These are phyloP conservation scores for Diabrotica balteata DNA, from an alignment of 2,888 invertebrate genomes.

Conservation along the genomic window DNA sequence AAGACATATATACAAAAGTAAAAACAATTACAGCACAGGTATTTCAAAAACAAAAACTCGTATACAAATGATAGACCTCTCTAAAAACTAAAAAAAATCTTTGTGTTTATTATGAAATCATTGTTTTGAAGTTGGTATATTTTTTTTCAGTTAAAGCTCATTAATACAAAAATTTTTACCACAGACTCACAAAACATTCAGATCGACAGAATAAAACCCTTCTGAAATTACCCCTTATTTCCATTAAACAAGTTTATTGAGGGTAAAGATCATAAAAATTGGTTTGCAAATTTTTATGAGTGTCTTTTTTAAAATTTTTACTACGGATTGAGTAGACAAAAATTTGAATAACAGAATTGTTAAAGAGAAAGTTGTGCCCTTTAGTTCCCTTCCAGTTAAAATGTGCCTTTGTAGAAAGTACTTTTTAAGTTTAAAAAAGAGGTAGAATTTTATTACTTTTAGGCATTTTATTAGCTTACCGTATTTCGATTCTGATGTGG, in stretches of 20 bases:
- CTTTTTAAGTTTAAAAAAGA: slow-evolving; percentile 11
- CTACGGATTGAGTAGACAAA: neutral
- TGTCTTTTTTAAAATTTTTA: neutral
- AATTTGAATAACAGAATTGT: slow-evolving; percentile 31
- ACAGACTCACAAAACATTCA: no score
- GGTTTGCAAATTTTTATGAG: slow-evolving; percentile 36
- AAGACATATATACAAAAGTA: no score
- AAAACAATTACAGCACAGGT: no score
- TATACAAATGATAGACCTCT: no score
- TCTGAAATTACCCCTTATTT: slow-evolving; percentile 1
- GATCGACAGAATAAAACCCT: no score
- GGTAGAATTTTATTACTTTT: slow-evolving; percentile 34
- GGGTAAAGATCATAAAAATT: slow-evolving; percentile 22
- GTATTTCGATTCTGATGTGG: slow-evolving; percentile 53
- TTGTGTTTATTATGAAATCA: no score
- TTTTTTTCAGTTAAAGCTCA: no score
- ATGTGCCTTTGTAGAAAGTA: neutral
- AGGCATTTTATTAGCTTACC: slow-evolving; percentile 50
- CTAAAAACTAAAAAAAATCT: no score
- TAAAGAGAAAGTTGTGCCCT: slow-evolving; percentile 35
- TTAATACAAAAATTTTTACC: no score
- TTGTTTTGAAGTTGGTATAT: no score
- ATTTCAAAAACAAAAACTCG: no score
- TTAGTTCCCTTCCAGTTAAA: neutral
- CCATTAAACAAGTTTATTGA: slow-evolving; percentile 3